A percentile compares a stretch with the other conserved stretches of the same genome.
Evolutionary conservation across 35 echinoderm and acorn worm species (phyloP).

Genomic region (Ophioderma brevispina): DNA sequence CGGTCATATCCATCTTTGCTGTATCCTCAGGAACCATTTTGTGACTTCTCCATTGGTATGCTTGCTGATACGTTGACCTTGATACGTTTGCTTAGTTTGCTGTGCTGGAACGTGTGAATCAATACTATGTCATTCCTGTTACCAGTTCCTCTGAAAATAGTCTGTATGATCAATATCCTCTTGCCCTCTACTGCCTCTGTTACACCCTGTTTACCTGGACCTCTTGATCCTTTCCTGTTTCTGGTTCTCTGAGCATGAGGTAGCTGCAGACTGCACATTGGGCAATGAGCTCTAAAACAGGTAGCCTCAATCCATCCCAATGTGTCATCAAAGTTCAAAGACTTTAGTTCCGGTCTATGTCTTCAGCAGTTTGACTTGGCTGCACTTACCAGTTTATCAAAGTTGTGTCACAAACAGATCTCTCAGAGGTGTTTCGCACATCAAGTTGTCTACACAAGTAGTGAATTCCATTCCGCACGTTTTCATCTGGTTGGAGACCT

Average conservation of each 20-base stretch:
- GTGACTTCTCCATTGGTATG: neutral
- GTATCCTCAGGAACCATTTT: constrained; percentile 25
- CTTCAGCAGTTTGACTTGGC: neutral
- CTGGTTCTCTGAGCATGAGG: no score
- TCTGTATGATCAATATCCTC: neutral
- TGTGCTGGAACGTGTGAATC: neutral
- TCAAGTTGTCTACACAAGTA: constrained; percentile 10
- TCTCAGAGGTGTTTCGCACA: no score
- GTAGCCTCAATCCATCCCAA: constrained; percentile 22
- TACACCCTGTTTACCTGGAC: no score
- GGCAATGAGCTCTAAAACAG: neutral
- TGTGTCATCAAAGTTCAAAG: constrained; percentile 32
- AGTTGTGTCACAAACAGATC: no score
- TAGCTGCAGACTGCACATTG: neutral
- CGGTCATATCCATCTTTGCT: constrained; percentile 58
- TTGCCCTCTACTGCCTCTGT: neutral
- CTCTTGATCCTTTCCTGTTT: no score
- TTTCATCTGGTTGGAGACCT: constrained; percentile 35
- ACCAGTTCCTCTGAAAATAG: neutral
- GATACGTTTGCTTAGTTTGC: no score
- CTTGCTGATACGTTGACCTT: no score
- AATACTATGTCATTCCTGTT: constrained; percentile 48
- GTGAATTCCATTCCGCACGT: constrained; percentile 56
- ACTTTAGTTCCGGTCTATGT: constrained; percentile 22
- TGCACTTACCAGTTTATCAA: no score